These are phyloP conservation scores for Columba guinea DNA, from an alignment of 2,797 vertebrate species.

Conservation along the genomic window DNA sequence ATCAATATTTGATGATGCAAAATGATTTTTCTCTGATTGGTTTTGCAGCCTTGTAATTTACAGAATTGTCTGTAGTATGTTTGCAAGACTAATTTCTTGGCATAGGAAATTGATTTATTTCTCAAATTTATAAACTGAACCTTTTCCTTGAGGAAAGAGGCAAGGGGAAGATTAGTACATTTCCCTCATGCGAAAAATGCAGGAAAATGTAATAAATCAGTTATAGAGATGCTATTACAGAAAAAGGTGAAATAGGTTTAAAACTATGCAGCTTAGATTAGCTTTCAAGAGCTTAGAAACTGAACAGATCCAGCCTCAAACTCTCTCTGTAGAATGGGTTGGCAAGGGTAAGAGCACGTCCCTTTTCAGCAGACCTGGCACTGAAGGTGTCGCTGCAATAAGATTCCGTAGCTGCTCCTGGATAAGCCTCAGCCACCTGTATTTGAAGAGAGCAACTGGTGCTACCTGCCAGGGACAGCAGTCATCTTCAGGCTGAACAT, in stretches of 20 bases:
- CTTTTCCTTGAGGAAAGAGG: background rate
- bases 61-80: background rate
- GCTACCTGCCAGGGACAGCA: background rate
- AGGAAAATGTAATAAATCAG: background rate
- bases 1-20: slow-evolving; percentile 47
- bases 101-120: background rate
- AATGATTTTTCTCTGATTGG: slow-evolving; percentile 11
- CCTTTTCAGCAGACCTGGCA: background rate
- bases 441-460: background rate
- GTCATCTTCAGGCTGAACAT: background rate
- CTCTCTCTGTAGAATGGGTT: background rate
- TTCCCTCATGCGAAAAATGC: background rate
- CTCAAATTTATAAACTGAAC: background rate
- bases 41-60: background rate
- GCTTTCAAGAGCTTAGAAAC: background rate
- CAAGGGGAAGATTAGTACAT: background rate
- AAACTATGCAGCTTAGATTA: background rate
- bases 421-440: accelerated
- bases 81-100: slow-evolving; percentile 26
- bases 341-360: background rate
- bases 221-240: background rate
- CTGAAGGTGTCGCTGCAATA: background rate
- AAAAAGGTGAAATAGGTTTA: background rate
- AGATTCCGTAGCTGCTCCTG: background rate
- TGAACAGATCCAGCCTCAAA: background rate